Conservation (phyloP, 1,140 invertebrate species). For the Laupala kohalensis region DNA sequence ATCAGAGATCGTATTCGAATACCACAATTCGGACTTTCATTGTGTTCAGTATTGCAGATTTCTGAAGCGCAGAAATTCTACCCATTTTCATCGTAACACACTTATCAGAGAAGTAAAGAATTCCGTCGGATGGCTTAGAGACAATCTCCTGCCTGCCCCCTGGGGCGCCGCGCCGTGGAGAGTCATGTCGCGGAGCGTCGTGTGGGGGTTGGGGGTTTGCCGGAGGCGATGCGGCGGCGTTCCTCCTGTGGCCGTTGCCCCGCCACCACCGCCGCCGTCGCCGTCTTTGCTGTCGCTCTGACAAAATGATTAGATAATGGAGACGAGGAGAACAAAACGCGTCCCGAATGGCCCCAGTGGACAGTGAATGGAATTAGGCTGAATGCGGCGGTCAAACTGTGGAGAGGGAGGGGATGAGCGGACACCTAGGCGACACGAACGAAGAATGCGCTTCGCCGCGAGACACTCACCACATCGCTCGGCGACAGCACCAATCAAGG, state of each 20-base stretch:
- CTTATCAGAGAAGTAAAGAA: too few species aligned
- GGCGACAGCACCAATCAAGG: background rate
- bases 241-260: background rate
- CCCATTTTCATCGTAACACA: too few species aligned
- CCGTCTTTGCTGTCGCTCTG: background rate
- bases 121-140: too few species aligned
- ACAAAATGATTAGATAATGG: background rate
- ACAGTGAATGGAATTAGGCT: background rate
- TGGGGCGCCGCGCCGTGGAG: background rate
- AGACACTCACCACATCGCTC: background rate
- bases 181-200: too few species aligned
- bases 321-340: background rate
- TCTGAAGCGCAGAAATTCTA: too few species aligned
- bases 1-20: too few species aligned
- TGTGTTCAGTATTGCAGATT: too few species aligned
- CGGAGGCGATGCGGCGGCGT: too few species aligned
- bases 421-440: background rate
- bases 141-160: too few species aligned
- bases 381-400: background rate
- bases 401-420: too few species aligned
- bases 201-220: background rate
- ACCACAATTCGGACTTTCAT: too few species aligned
- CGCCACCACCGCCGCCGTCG: too few species aligned
- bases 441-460: background rate
- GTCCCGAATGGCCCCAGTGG: background rate